A percentile compares a stretch with the other conserved stretches of the same genome.
phyloP scores from a whole-genome alignment of 2,797 vertebrate species.

The Knipowitschia caucasica region DNA sequence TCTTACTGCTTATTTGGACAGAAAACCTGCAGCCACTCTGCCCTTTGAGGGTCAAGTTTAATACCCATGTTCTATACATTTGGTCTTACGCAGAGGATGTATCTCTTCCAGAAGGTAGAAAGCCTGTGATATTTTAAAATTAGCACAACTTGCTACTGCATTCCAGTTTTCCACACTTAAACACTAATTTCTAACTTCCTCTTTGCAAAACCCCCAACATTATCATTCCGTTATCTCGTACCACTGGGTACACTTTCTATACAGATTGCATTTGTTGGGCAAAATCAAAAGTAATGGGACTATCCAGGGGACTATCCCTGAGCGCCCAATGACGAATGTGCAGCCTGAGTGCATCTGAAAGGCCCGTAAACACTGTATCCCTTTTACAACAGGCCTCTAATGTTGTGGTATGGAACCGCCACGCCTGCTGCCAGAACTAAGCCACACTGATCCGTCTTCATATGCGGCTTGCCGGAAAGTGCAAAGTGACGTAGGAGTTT shows the following conservation, averaged over 20 bases:
- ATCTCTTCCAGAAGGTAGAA: no score
- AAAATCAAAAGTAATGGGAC: constrained; percentile 25
- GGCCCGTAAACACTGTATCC: constrained; percentile 21
- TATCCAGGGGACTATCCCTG: constrained; percentile 19
- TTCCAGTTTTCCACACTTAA: neutral
- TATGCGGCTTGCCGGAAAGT: constrained; percentile 10
- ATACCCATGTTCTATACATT: no score
- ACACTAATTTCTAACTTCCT: neutral
- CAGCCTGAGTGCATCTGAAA: constrained; percentile 20
- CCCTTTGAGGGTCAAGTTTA: no score
- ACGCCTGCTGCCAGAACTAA: constrained; percentile 19
- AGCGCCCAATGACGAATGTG: constrained; percentile 19
- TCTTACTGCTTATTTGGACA: no score
- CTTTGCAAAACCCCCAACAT: neutral
- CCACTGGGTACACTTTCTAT: constrained; percentile 10
- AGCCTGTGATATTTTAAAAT: no score
- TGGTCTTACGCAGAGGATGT: no score
- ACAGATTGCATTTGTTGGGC: constrained; percentile 14
- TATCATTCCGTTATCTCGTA: neutral
- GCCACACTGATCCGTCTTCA: constrained; percentile 5
- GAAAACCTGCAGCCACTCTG: no score
- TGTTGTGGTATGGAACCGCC: constrained; percentile 15
- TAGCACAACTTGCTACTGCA: neutral
- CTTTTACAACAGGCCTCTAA: constrained; percentile 3
- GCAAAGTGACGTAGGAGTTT: neutral